phyloP scores from a whole-genome alignment of 2,113 vertebrate species.

The Daboia siamensis region DNA sequence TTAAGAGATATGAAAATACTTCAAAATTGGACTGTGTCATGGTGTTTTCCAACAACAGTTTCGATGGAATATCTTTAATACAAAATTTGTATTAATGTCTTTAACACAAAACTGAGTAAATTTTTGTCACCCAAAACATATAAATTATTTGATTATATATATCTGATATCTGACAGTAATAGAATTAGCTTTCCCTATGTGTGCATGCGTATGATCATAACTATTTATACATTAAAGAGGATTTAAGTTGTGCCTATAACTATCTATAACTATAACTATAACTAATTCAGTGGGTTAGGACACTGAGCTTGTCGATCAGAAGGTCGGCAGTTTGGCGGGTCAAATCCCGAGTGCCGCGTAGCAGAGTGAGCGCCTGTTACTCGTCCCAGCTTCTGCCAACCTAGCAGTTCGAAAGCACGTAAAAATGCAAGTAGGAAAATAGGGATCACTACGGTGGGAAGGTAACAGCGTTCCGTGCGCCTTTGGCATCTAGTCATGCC shows the following conservation, averaged over 20 bases:
- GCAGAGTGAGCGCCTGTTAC: too few relatives aligned
- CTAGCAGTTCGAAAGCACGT: too few relatives aligned
- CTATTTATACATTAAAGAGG: background rate
- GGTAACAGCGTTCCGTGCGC: too few relatives aligned
- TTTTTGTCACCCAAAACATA: background rate
- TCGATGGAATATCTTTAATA: background rate
- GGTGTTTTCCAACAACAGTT: background rate
- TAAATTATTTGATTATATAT: background rate
- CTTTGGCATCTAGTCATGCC: too few relatives aligned
- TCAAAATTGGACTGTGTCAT: background rate
- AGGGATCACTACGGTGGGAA: too few relatives aligned
- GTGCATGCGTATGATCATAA: background rate
- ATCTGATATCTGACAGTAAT: background rate
- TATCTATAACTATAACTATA: too few relatives aligned
- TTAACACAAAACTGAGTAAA: background rate
- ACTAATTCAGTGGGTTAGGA: too few relatives aligned
- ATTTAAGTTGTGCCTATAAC: background rate
- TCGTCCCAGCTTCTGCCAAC: too few relatives aligned
- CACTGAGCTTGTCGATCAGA: too few relatives aligned
- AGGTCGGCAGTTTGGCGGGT: too few relatives aligned
- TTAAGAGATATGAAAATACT: background rate
- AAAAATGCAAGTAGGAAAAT: too few relatives aligned
- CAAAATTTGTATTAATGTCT: background rate
- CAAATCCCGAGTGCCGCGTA: too few relatives aligned
- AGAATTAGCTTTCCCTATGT: background rate